Conservation (phyloP, 2,888 invertebrate species). For the Lycocerus yunnanus region DNA sequence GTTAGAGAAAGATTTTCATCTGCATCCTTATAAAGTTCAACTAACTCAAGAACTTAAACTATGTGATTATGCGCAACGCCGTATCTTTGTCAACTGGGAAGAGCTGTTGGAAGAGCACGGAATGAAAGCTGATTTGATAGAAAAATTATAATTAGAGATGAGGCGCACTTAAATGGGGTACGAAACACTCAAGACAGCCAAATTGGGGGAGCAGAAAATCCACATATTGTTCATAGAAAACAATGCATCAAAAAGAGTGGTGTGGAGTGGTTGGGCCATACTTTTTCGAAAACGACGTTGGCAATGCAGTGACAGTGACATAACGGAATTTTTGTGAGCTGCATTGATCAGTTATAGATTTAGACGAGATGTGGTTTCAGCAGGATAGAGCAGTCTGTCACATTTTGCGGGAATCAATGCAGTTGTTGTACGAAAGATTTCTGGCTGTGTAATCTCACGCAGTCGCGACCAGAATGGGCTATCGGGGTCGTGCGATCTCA, state of each 20-base stretch:
- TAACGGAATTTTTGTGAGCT: no score
- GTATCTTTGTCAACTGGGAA: neutral
- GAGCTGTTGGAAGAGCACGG: neutral
- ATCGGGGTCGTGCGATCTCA: no score
- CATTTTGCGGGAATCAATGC: no score
- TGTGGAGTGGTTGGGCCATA: neutral
- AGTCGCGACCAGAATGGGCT: no score
- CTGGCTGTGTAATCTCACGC: no score
- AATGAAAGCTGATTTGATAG: neutral
- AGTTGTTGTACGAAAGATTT: no score
- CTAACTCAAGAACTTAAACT: constrained; percentile 18
- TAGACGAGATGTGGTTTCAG: no score
- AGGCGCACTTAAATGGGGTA: neutral
- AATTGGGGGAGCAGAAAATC: neutral
- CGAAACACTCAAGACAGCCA: neutral
- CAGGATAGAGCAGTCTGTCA: no score
- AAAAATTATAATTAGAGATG: constrained; percentile 5
- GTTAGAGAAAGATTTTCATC: constrained; percentile 3
- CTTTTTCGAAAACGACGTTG: no score
- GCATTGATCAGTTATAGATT: no score
- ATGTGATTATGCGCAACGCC: neutral
- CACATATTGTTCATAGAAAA: neutral
- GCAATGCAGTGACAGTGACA: no score
- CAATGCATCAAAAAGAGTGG: neutral
- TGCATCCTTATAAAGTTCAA: constrained; percentile 26